phyloP scores from a whole-genome alignment of 2,797 vertebrate genomes.

The Alexandromys oeconomus region DNA sequence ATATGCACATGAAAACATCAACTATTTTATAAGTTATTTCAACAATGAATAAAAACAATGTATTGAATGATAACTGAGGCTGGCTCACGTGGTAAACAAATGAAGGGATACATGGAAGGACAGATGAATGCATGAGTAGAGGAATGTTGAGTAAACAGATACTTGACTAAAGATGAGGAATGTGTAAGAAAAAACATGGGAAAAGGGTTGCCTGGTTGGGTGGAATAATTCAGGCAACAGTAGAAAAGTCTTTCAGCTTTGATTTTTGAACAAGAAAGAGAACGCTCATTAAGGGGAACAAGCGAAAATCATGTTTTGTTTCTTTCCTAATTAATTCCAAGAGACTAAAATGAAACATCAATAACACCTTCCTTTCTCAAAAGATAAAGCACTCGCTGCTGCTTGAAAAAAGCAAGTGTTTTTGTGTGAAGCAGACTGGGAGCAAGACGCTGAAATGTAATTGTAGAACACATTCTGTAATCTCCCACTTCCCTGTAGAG shows the following conservation, averaged over 20 bases:
- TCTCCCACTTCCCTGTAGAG: not conserved
- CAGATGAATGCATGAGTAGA: not conserved
- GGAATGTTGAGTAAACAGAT: not conserved
- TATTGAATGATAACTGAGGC: not conserved
- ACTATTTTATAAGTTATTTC: not conserved
- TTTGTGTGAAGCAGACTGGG: not conserved
- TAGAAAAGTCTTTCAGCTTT: constrained; percentile 45
- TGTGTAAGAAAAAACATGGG: not conserved
- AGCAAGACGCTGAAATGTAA: constrained; percentile 44
- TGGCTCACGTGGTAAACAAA: not conserved
- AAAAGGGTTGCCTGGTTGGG: not conserved
- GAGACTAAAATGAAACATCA: constrained; percentile 60
- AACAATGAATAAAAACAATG: not conserved
- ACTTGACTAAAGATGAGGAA: not conserved
- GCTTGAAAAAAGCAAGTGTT: constrained; percentile 57
- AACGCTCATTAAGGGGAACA: not conserved
- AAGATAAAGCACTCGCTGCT: constrained; percentile 44
- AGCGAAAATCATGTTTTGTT: constrained; percentile 61
- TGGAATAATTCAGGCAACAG: not conserved
- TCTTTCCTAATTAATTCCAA: constrained; percentile 70
- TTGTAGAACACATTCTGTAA: constrained; percentile 41
- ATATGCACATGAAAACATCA: not conserved
- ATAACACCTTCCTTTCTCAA: constrained; percentile 48
- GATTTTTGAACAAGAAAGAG: not conserved
- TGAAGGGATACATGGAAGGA: not conserved